phyloP scores from a whole-genome alignment of 2,888 invertebrate genomes.

The Drosophila robusta region DNA sequence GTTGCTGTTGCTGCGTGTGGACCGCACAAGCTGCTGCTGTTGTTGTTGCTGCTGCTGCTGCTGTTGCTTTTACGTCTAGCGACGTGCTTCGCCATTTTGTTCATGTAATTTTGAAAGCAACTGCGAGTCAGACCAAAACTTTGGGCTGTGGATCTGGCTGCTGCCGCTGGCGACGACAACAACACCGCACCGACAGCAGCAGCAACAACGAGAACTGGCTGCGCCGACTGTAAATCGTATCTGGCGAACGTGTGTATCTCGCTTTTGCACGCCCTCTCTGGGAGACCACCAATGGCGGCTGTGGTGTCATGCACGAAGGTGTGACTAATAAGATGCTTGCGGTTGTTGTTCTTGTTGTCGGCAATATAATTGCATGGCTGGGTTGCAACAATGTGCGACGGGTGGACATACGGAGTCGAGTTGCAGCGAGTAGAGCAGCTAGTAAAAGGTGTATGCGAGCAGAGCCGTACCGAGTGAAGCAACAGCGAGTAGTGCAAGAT shows the following conservation, averaged over 20 bases:
- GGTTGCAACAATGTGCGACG: neutral
- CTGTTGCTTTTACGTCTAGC: slow-evolving; percentile 2
- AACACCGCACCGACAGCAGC: slow-evolving; percentile 37
- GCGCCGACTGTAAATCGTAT: slow-evolving; percentile 22
- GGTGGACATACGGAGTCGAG: no score
- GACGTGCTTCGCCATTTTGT: slow-evolving; percentile 66
- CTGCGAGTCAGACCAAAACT: slow-evolving; percentile 31
- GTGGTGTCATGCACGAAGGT: slow-evolving; percentile 56
- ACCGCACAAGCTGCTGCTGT: slow-evolving; percentile 67
- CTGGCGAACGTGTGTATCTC: slow-evolving; percentile 46
- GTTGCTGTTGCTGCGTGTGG: slow-evolving; percentile 57
- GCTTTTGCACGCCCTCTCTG: slow-evolving; percentile 65
- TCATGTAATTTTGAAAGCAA: slow-evolving; percentile 62
- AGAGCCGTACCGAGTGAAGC: neutral
- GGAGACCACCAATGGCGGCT: slow-evolving; percentile 67
- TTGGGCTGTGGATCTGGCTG: slow-evolving; percentile 17
- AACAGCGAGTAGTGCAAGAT: neutral
- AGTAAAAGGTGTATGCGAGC: no score
- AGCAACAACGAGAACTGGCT: slow-evolving; percentile 16
- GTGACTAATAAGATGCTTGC: slow-evolving; percentile 56
- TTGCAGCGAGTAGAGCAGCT: neutral
- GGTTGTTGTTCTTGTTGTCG: slow-evolving; percentile 21
- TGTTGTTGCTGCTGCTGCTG: slow-evolving; percentile 16
- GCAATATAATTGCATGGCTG: slow-evolving; percentile 16
- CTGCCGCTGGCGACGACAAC: slow-evolving; percentile 25